Conservation (phyloP, 2,113 vertebrate genomes). For the Chloroceryle aenea region DNA sequence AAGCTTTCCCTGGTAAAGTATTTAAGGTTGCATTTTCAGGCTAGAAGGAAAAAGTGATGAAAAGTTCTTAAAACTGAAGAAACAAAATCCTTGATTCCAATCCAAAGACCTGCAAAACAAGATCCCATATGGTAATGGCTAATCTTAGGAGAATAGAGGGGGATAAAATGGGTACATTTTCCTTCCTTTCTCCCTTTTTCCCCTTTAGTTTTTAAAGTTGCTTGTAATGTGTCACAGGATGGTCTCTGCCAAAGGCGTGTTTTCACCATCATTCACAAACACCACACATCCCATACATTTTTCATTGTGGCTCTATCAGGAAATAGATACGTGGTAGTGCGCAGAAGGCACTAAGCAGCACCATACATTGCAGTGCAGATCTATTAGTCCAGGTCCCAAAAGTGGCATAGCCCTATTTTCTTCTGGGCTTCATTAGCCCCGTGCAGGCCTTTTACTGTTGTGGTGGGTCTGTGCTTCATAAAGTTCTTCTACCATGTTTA, state of each 20-base stretch:
- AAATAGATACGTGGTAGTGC: not conserved
- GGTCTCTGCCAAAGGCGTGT: not conserved
- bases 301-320: not conserved
- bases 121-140: slow-evolving; percentile 59
- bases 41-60: slow-evolving; percentile 83
- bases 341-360: not conserved
- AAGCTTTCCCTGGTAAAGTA: slow-evolving; percentile 79
- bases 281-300: not conserved
- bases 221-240: not conserved
- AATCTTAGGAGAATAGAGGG: slow-evolving; percentile 24
- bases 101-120: slow-evolving; percentile 75
- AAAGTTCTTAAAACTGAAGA: slow-evolving; percentile 79
- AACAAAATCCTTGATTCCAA: slow-evolving; percentile 77
- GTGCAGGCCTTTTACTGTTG: not conserved
- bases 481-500: not conserved
- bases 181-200: not conserved
- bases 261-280: not conserved
- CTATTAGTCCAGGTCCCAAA: not conserved
- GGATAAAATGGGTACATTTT: slow-evolving; percentile 1
- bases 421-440: not conserved
- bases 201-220: not conserved
- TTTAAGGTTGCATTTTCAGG: slow-evolving; percentile 80
- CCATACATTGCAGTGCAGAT: not conserved
- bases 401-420: not conserved
- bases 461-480: not conserved